A percentile compares a stretch with the other conserved stretches of the same genome.
phyloP scores from a whole-genome alignment of 2,113 vertebrate genomes.

The Anser cygnoides region DNA sequence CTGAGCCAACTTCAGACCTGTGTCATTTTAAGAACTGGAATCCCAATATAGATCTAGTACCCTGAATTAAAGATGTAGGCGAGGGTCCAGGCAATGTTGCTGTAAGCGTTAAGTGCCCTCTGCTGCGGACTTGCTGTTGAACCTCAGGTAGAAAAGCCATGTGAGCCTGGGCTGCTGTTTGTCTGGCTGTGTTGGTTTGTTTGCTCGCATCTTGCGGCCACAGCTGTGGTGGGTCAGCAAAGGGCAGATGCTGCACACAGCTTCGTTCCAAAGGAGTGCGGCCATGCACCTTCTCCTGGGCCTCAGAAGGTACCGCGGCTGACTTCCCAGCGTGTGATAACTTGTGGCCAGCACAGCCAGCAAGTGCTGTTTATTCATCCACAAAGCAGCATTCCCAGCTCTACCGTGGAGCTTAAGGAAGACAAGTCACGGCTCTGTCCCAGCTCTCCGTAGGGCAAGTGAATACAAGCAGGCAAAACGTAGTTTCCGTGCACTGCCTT shows the following conservation, averaged over 20 bases:
- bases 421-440: neutral
- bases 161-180: no score
- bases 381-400: neutral
- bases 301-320: neutral
- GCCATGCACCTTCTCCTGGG: neutral
- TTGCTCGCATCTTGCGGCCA: no score
- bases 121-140: neutral
- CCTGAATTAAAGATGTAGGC: neutral
- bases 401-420: neutral
- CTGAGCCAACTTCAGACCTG: neutral
- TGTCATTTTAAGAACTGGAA: neutral
- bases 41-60: neutral
- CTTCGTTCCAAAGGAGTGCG: neutral
- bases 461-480: neutral
- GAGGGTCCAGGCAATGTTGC: neutral
- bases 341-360: neutral
- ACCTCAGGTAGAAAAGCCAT: neutral
- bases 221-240: neutral
- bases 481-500: rapidly evolving
- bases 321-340: neutral
- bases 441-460: neutral
- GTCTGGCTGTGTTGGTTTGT: neutral
- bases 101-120: neutral
- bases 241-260: no score
- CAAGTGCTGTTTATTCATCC: neutral